phyloP scores from a whole-genome alignment of 1,140 invertebrate genomes.

The Tetramorium simillimum region DNA sequence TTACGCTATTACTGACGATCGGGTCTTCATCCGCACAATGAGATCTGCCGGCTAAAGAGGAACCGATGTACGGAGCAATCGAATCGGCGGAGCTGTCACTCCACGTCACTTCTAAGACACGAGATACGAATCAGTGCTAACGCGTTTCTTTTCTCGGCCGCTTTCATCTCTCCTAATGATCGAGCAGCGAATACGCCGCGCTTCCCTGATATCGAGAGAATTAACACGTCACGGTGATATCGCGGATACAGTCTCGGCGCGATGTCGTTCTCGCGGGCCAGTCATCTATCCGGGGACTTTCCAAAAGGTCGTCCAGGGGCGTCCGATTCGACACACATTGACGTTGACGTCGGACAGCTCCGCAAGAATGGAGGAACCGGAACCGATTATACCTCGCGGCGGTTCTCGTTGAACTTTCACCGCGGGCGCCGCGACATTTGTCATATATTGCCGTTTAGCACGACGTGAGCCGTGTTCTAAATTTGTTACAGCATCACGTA shows the following conservation, averaged over 20 bases:
- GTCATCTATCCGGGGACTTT: conserved; percentile 32
- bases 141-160: neutral
- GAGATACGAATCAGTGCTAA: conserved; percentile 20
- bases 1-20: conserved; percentile 4
- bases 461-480: conserved; percentile 33
- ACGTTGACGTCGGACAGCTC: conserved; percentile 10
- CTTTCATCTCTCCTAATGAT: conserved; percentile 17
- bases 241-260: neutral
- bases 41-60: conserved; percentile 14
- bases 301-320: conserved; percentile 11
- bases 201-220: conserved; percentile 7
- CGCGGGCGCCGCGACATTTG: conserved; percentile 14
- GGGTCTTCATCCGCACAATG: neutral
- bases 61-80: neutral
- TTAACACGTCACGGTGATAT: neutral
- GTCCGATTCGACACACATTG: neutral
- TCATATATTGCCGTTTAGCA: conserved; percentile 48
- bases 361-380: conserved; percentile 43
- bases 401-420: conserved; percentile 68
- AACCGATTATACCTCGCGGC: conserved; percentile 45
- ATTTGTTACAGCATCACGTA: conserved; percentile 59
- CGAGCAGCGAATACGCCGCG: neutral
- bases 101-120: neutral
- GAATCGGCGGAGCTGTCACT: conserved; percentile 34
- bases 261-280: neutral